Evolutionary conservation across 2,888 invertebrate species (phyloP), one percentile per base, ranked within the genome.

Genomic region (Beris chalybata): DNA sequence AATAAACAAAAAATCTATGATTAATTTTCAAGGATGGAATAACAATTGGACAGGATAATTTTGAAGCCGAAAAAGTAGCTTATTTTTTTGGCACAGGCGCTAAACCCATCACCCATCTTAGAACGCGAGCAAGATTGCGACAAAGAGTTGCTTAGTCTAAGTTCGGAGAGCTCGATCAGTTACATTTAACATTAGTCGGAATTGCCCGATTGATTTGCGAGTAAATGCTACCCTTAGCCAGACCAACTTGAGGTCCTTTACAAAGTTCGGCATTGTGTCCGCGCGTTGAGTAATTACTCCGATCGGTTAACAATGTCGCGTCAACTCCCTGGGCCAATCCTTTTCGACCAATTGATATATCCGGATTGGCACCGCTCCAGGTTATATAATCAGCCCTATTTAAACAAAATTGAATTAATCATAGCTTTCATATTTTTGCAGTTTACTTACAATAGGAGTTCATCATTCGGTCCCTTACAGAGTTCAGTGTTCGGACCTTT

Each of bases 141-240:
- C 48, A 48, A n/a, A 13, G 12, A 48, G 12, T 48, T 6, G 2
- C 5, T 48, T 5, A n/a, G n/a, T 15, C 6, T 7, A 15, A 48
- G 48, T 38, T 38, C 38, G 38, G 22, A 7, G 38, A 56, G 13
- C 38, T 56, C 38, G 29, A 13, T 74, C 74, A 80, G 67, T 80
- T 80, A 72, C 81, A 81, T 74, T 79, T 80, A 50, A 80, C 79
- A 67, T 80, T 79, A 38, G 77, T 70, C 38, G 73, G 71, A 57
- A 72, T 71, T 66, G 73, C 71, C 55, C 71, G 66, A 65, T 84
- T 86, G 57, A 88, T 79, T 75, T 89, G 89, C 53, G 87, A 86
- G 77, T 91, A 92, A 68, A 92, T 86, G 73, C 91, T 91, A 32
- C 93, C 93, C 76, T 91, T 90, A 50, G 91, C 89, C 63, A 92